phyloP scores from a whole-genome alignment of 1,140 invertebrate genomes.

The Solenopsis invicta region DNA sequence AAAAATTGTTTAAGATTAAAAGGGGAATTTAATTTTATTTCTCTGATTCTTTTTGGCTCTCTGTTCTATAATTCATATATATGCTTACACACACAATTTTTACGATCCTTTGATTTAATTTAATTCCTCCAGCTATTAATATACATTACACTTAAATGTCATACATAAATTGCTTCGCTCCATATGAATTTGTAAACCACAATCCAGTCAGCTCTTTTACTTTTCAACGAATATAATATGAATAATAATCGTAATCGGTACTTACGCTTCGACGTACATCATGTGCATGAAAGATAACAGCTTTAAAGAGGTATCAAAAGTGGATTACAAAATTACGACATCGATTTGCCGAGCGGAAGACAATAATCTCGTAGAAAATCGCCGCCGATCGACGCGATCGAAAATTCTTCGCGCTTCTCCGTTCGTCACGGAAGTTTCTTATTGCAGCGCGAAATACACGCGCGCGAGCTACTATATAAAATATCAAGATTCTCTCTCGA shows the following conservation, averaged over 20 bases:
- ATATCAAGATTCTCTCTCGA: conserved; percentile 51
- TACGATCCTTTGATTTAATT: not conserved
- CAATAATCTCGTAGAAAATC: conserved; percentile 46
- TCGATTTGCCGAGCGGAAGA: conserved; percentile 37
- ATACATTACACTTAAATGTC: not conserved
- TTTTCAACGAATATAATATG: not conserved
- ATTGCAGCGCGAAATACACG: not conserved
- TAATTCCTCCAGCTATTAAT: conserved; percentile 4
- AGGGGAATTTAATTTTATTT: not conserved
- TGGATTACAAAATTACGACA: conserved; percentile 24
- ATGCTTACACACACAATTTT: too few relatives aligned
- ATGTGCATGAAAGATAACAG: not conserved
- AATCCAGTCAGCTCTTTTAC: not conserved
- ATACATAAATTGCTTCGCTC: not conserved
- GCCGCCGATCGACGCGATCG: conserved; percentile 4
- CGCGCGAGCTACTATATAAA: conserved; percentile 39
- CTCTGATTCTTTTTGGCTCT: not conserved
- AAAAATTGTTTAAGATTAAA: not conserved
- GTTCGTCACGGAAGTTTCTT: conserved; percentile 50
- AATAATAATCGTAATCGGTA: not conserved
- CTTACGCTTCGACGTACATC: not conserved
- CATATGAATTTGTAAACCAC: not conserved
- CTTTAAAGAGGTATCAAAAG: not conserved
- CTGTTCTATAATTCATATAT: not conserved
- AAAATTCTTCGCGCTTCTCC: not conserved